These are phyloP conservation scores for Erannis defoliaria DNA, from an alignment of 2,888 invertebrate species.

Conservation along the genomic window DNA sequence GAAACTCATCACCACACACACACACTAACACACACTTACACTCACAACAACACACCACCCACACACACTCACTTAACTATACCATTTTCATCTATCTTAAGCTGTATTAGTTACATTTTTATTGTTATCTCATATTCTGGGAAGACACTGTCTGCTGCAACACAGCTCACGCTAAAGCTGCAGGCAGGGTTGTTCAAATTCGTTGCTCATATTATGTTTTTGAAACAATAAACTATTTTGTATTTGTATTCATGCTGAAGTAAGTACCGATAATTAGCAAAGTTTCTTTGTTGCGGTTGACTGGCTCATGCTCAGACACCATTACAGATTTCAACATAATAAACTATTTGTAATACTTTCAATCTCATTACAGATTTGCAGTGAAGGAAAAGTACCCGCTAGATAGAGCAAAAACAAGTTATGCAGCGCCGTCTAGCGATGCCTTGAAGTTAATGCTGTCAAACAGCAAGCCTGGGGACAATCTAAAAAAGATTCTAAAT, in stretches of 20 bases:
- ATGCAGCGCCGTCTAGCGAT: constrained; percentile 83
- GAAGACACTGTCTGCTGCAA: too few species aligned
- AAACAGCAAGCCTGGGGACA: constrained; percentile 90
- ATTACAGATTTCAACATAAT: neutral
- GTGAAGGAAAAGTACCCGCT: constrained; percentile 97
- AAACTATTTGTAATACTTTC: constrained; percentile 2
- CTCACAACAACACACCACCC: too few species aligned
- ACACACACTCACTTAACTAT: too few species aligned
- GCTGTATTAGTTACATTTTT: too few species aligned
- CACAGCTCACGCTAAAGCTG: too few species aligned
- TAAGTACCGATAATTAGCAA: neutral
- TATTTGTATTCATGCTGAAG: neutral
- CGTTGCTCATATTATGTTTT: too few species aligned
- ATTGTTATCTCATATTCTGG: too few species aligned
- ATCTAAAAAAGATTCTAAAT: constrained; percentile 93
- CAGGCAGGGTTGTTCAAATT: too few species aligned
- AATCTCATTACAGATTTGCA: constrained; percentile 88
- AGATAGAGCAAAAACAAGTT: constrained; percentile 90
- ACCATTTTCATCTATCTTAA: too few species aligned
- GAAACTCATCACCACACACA: too few species aligned
- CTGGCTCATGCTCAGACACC: neutral
- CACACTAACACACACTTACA: too few species aligned
- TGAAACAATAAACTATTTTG: too few species aligned
- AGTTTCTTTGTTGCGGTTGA: neutral
- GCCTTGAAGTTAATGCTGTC: constrained; percentile 86